Evolutionary conservation across 2,888 invertebrate genomes (phyloP).

Genomic region (Eupithecia inturbata): DNA sequence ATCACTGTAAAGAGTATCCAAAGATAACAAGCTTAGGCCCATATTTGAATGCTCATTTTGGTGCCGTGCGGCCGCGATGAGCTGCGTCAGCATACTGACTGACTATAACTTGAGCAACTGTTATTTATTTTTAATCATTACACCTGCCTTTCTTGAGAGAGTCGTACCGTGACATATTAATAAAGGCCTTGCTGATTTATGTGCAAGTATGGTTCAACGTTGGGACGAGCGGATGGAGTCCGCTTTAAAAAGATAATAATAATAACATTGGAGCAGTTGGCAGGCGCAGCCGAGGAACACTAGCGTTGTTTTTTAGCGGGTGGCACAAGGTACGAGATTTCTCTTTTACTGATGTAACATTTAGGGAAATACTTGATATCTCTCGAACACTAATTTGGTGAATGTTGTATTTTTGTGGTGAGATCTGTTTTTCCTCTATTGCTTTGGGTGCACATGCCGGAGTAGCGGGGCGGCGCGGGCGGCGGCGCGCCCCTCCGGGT

Average conservation of each 20-base stretch:
- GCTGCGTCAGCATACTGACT: too few relatives aligned
- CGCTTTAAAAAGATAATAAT: conserved; percentile 61
- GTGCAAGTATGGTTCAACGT: conserved; percentile 1
- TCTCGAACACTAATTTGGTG: neutral
- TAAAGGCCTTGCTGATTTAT: neutral
- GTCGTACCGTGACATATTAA: too few relatives aligned
- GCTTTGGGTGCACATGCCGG: neutral
- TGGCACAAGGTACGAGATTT: conserved; percentile 11
- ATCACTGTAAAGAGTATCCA: neutral
- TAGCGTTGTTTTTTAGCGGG: conserved; percentile 47
- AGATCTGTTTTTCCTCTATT: neutral
- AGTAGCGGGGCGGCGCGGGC: neutral
- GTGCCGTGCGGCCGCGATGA: neutral
- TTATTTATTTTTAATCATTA: neutral
- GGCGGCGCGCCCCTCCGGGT: too few relatives aligned
- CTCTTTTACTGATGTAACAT: neutral
- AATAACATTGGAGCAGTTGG: conserved; percentile 75
- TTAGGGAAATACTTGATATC: neutral
- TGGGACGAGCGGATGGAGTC: conserved; percentile 23
- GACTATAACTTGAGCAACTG: too few relatives aligned
- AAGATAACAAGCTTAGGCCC: neutral
- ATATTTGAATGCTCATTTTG: neutral
- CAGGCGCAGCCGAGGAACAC: conserved; percentile 60
- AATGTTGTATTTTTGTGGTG: neutral
- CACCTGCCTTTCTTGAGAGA: neutral